Conservation (phyloP, 2,113 vertebrate genomes). For the Sitta europaea region DNA sequence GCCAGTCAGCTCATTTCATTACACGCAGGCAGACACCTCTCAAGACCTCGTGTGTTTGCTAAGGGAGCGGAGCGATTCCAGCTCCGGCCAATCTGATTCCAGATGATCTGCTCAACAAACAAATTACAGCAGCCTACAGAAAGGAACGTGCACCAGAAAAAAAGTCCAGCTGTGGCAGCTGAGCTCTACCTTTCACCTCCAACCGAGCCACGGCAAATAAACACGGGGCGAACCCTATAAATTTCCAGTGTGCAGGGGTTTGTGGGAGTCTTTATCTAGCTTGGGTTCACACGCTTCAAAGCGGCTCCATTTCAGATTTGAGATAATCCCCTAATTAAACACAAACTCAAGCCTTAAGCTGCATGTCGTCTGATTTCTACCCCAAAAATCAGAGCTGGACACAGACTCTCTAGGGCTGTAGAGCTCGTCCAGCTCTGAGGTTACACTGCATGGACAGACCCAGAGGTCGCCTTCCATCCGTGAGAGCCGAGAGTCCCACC, state of each 20-base stretch:
- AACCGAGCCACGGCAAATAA: slow-evolving; percentile 16
- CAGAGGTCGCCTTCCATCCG: background rate
- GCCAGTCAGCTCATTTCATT: slow-evolving; percentile 59
- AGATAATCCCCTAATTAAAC: slow-evolving; percentile 63
- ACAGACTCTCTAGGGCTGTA: background rate
- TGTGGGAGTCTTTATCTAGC: slow-evolving; percentile 28
- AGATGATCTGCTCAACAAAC: slow-evolving; percentile 1
- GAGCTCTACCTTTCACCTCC: slow-evolving; percentile 8
- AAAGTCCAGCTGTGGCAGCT: slow-evolving; percentile 3
- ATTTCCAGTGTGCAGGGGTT: slow-evolving; percentile 12
- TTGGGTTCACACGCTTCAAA: slow-evolving; percentile 55
- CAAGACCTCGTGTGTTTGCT: slow-evolving; percentile 17
- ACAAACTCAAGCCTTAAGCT: slow-evolving; percentile 15
- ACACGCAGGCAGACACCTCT: slow-evolving; percentile 28
- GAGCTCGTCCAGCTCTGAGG: background rate
- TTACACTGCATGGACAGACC: background rate
- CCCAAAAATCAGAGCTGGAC: slow-evolving; percentile 31
- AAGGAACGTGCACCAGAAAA: background rate
- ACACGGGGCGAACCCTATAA: background rate
- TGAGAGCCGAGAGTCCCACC: background rate
- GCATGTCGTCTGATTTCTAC: slow-evolving; percentile 37
- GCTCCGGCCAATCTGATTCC: slow-evolving; percentile 3
- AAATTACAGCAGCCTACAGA: background rate
- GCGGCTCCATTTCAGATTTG: slow-evolving; percentile 34
- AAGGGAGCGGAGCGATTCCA: background rate